These are phyloP conservation scores for Drosophila bocqueti DNA, from an alignment of 1,140 invertebrate genomes.

Conservation along the genomic window DNA sequence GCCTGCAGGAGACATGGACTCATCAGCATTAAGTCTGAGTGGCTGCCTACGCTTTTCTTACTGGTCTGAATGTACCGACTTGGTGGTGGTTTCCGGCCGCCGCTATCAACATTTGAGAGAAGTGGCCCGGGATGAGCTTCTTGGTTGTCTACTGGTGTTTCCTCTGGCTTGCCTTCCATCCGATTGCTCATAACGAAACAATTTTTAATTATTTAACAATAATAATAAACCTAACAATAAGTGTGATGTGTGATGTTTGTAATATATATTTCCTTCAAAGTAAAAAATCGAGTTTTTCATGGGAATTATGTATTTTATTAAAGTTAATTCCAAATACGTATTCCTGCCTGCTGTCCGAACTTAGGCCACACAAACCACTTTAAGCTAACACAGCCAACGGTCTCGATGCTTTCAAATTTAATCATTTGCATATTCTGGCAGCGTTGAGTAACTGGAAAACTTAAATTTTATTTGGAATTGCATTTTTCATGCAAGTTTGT, in stretches of 20 bases:
- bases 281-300: no score
- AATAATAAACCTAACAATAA: not conserved
- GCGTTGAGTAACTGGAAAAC: conserved; percentile 50
- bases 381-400: not conserved
- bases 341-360: not conserved
- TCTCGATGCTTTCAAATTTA: conserved; percentile 24
- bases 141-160: not conserved
- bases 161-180: not conserved
- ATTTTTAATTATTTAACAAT: not conserved
- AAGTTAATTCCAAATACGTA: conserved; percentile 21
- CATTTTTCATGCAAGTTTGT: conserved; percentile 62
- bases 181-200: conserved; percentile 10
- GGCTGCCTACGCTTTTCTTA: not conserved
- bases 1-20: conserved; percentile 9
- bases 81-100: not conserved
- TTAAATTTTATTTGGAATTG: conserved; percentile 72
- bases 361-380: conserved; percentile 10
- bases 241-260: no score
- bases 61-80: conserved; percentile 43
- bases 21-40: not conserved
- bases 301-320: not conserved
- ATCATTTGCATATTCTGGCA: conserved; percentile 54
- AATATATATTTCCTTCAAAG: no score
- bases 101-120: not conserved
- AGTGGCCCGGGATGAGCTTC: not conserved